phyloP scores from a whole-genome alignment of 2,113 vertebrate species.

The Antigone vipio region DNA sequence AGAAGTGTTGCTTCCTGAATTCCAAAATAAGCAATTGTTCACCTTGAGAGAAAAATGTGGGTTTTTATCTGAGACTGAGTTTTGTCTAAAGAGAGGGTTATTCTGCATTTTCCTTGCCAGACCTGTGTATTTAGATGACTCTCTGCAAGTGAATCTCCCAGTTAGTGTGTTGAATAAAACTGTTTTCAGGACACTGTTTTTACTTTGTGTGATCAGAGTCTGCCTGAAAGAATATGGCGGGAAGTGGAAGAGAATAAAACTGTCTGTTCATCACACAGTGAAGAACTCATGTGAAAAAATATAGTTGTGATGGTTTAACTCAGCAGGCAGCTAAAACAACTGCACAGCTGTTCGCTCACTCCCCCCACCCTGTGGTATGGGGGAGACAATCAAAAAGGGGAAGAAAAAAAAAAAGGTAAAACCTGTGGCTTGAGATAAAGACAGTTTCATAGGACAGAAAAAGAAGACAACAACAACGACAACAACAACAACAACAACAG shows the following conservation, averaged over 20 bases:
- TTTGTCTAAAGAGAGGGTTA: not conserved
- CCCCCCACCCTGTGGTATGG: no score
- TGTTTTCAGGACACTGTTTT: not conserved
- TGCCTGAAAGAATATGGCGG: not conserved
- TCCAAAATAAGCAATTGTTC: not conserved
- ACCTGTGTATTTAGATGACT: not conserved
- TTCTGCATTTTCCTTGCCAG: not conserved
- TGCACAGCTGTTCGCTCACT: no score
- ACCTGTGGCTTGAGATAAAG: no score
- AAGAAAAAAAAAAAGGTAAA: no score
- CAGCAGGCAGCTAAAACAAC: no score
- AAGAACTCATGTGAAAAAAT: not conserved
- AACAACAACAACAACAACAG: no score
- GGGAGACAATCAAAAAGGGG: no score
- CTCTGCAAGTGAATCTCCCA: not conserved
- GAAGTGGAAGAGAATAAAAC: not conserved
- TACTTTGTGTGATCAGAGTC: not conserved
- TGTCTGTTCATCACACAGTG: not conserved
- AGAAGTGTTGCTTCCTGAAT: not conserved
- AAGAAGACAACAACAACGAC: no score
- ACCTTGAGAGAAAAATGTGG: not conserved
- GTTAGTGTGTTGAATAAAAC: not conserved
- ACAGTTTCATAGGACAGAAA: no score
- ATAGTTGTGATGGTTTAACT: no score
- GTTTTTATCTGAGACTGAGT: not conserved